Conservation (phyloP, 2,888 invertebrate genomes). For the Stegophylla sp. region DNA sequence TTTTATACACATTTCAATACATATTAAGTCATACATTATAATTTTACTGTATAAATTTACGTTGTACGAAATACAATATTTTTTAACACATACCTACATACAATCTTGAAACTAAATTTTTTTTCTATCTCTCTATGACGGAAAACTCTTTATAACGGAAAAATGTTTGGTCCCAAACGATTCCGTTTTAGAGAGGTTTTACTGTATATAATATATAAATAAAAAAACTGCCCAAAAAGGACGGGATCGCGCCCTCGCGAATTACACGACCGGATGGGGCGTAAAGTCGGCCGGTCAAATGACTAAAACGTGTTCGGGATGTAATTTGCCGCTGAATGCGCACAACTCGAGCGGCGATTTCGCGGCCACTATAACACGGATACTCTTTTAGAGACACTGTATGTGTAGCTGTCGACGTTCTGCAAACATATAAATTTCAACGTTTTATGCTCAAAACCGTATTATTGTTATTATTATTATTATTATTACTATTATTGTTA, state of each 20-base stretch:
- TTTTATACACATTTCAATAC: too few relatives aligned
- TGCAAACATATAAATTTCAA: constrained; percentile 14
- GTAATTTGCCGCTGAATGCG: constrained; percentile 9
- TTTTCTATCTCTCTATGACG: too few relatives aligned
- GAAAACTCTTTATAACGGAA: too few relatives aligned
- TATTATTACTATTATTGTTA: background rate
- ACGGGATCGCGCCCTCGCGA: background rate
- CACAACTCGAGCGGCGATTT: background rate
- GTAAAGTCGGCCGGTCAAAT: constrained; percentile 10
- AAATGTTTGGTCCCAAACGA: too few relatives aligned
- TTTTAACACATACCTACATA: too few relatives aligned
- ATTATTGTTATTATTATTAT: constrained; percentile 2
- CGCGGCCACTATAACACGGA: background rate
- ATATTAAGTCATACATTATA: too few relatives aligned
- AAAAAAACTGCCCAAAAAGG: background rate
- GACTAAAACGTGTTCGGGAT: constrained; percentile 41
- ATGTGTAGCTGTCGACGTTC: background rate
- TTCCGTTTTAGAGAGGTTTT: too few relatives aligned
- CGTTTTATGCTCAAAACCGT: background rate
- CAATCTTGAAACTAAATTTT: too few relatives aligned
- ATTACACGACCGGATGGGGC: background rate
- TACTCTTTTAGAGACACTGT: background rate
- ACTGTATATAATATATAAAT: too few relatives aligned
- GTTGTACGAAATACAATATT: too few relatives aligned
- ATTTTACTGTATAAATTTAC: too few relatives aligned